These are phyloP conservation scores for Acanthacorydalis orientalis DNA, from an alignment of 2,888 invertebrate genomes.

Conservation along the genomic window DNA sequence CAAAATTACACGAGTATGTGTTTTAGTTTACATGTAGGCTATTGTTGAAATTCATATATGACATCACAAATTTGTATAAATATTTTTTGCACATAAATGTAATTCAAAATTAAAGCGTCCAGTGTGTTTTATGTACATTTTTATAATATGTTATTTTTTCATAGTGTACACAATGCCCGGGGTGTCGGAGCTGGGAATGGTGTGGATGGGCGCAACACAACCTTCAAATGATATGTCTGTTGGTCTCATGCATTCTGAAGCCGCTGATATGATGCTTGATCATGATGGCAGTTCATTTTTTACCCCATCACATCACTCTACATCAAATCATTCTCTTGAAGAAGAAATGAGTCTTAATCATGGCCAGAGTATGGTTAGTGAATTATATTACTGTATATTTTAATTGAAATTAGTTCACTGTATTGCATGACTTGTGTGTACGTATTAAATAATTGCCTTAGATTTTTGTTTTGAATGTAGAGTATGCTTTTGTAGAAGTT, in stretches of 20 bases:
- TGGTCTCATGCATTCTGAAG: conserved; percentile 22
- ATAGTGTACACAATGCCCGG: conserved; percentile 32
- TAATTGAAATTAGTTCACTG: background rate
- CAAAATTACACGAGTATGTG: no score
- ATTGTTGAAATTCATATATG: no score
- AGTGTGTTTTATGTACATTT: no score
- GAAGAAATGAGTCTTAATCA: conserved; percentile 32
- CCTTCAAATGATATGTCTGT: conserved; percentile 32
- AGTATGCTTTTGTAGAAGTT: no score
- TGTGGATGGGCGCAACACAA: conserved; percentile 48
- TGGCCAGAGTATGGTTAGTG: conserved; percentile 31
- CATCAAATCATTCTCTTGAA: conserved; percentile 31
- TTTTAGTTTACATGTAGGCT: no score
- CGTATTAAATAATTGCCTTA: no score
- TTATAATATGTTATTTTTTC: conserved; percentile 6
- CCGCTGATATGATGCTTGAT: conserved; percentile 24
- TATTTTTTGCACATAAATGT: no score
- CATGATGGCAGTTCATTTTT: conserved; percentile 27
- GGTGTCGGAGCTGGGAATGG: conserved; percentile 41
- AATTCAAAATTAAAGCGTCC: no score
- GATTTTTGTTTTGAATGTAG: no score
- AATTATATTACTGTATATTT: conserved; percentile 11
- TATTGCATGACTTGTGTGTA: background rate
- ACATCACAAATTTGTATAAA: no score
- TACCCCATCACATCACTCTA: conserved; percentile 26